Evolutionary conservation across 2,113 vertebrate genomes (phyloP), one percentile per base, ranked within the genome.

Genomic region (Cnemophilus loriae): DNA sequence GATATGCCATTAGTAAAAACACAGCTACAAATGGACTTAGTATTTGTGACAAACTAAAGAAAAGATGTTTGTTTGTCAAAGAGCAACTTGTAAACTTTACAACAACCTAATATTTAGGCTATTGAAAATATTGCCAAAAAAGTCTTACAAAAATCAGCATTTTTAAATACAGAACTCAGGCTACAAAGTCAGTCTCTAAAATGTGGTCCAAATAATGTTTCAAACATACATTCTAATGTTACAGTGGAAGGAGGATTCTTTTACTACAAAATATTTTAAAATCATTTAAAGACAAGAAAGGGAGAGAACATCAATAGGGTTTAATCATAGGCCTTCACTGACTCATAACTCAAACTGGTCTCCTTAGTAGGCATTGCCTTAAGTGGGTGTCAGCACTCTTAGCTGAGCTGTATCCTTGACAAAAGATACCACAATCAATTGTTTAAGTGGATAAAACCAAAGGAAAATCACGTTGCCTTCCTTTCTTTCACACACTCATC

Each of bases 371-470:
- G 14, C 28, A 63, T 2, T 46, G 42, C 46, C 12, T 70, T 42
- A 49, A 53, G 26, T 32, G 8, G 11, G 13, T 32, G 9, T 42
- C 32, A 74, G 59, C 6, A 67, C 9, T 35, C 28, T n/a, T 35
- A 42, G 60, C 16, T 81, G 46, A 63, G 12, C 19, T 49, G 10
- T 27, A 8, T 18, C 35, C 30, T 67, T 81, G 6, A 22, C 37
- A 67, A 73, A 75, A 91, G 9, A 41, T 33, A n/a, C 1, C 6
- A 39, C 0, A 0, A 44, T 79, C 49, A 84, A 57, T n/a, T 53
- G 92, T 49, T 68, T 41, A 74, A 39, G 21, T 16, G 16, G 14
- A 49, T 52, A 65, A 70, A 88, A 77, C 13, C 6, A 60, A 39
- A 1, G 1, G 20, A 44, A 80, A 80, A 81, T 42, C 2, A 7